These are phyloP conservation scores for Rhingia campestris DNA, from an alignment of 2,888 invertebrate genomes.

Conservation along the genomic window DNA sequence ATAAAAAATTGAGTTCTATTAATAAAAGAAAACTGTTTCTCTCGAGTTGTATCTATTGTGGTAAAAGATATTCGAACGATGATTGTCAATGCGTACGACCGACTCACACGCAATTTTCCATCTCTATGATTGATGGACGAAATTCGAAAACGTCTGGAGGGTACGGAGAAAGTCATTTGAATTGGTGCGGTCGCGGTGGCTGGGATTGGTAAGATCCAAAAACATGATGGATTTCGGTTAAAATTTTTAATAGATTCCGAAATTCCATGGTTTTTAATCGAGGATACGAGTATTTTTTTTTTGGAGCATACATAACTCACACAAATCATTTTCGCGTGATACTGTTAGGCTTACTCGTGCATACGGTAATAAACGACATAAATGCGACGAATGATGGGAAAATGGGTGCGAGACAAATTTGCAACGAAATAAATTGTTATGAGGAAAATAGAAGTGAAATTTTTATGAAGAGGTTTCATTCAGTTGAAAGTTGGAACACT, in stretches of 20 bases:
- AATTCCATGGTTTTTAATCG: neutral
- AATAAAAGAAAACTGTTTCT: conserved; percentile 24
- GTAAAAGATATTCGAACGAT: neutral
- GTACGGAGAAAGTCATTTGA: conserved; percentile 13
- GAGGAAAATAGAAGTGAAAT: neutral
- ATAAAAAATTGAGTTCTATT: conserved; percentile 13
- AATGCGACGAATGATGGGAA: neutral
- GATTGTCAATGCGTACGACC: neutral
- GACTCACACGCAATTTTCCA: neutral
- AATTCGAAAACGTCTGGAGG: conserved; percentile 14
- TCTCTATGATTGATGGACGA: conserved; percentile 14
- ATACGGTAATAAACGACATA: neutral
- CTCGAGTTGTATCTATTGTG: neutral
- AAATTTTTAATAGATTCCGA: neutral
- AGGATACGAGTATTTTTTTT: neutral
- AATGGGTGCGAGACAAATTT: neutral
- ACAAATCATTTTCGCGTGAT: neutral
- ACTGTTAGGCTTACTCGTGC: neutral
- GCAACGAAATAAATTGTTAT: neutral
- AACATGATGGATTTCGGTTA: neutral
- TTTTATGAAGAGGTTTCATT: neutral
- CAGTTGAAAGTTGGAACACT: too few species aligned
- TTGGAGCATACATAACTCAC: neutral
- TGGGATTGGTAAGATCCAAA: neutral
- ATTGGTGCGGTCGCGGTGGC: neutral